These are phyloP conservation scores for Nycteola revayana DNA, from an alignment of 2,888 invertebrate species.

Conservation along the genomic window DNA sequence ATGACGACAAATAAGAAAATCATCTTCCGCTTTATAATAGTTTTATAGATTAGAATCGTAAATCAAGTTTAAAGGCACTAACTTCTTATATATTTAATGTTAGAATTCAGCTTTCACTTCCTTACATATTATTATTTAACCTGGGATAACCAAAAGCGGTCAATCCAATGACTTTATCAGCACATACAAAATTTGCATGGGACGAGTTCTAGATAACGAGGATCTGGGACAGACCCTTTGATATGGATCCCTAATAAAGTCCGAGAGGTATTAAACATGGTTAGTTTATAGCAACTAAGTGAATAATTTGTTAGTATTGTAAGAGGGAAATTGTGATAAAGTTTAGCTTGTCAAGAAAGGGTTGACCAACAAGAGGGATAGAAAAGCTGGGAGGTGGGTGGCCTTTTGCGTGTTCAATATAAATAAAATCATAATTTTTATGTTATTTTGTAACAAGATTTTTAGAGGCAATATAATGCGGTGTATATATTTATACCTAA, in stretches of 20 bases:
- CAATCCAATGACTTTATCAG: conserved; percentile 25
- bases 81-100: too few species aligned
- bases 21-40: too few species aligned
- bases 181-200: conserved; percentile 29
- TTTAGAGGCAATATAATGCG: too few species aligned
- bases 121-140: conserved; percentile 18
- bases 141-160: conserved; percentile 8
- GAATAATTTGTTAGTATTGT: conserved; percentile 17
- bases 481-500: too few species aligned
- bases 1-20: too few species aligned
- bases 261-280: conserved; percentile 10
- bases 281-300: conserved; percentile 4
- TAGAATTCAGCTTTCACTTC: too few species aligned
- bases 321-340: background rate
- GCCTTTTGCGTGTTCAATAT: too few species aligned
- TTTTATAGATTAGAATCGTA: too few species aligned
- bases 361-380: conserved; percentile 4
- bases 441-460: too few species aligned
- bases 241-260: conserved; percentile 10
- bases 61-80: too few species aligned
- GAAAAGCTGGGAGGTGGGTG: too few species aligned
- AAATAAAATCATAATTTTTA: too few species aligned
- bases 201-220: conserved; percentile 4
- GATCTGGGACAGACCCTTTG: conserved; percentile 7
- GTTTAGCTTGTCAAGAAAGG: background rate